phyloP scores from a whole-genome alignment of 2,113 vertebrate genomes.

The Cyanistes caeruleus region DNA sequence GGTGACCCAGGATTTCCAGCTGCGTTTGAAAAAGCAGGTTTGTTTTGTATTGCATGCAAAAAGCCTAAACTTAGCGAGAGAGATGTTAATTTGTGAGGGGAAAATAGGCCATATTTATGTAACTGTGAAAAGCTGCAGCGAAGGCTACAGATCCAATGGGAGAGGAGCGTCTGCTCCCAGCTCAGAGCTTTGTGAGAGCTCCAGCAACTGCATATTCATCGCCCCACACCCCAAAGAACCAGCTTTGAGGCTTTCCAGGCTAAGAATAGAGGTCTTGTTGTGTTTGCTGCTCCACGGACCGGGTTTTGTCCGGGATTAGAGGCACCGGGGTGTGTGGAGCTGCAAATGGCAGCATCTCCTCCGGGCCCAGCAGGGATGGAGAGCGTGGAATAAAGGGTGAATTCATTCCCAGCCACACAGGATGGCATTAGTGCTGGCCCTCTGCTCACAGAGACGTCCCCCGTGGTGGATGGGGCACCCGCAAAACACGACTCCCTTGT shows the following conservation, averaged over 20 bases:
- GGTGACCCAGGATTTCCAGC: slow-evolving; percentile 15
- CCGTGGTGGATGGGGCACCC: background rate
- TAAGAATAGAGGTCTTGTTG: slow-evolving; percentile 12
- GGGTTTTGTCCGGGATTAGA: background rate
- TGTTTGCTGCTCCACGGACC: background rate
- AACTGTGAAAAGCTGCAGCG: slow-evolving; percentile 53
- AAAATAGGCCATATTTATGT: slow-evolving; percentile 62
- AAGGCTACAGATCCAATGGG: background rate
- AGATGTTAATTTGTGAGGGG: slow-evolving; percentile 37
- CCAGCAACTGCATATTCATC: background rate
- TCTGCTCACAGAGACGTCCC: background rate
- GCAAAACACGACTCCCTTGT: background rate
- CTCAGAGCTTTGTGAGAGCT: slow-evolving; percentile 22
- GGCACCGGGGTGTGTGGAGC: background rate
- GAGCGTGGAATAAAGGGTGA: background rate
- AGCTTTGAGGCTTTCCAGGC: background rate
- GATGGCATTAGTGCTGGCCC: slow-evolving; percentile 32
- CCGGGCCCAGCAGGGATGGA: background rate
- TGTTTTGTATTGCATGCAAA: background rate
- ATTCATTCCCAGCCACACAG: slow-evolving; percentile 36
- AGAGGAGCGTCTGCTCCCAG: background rate
- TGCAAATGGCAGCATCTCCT: background rate
- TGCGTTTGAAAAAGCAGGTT: background rate
- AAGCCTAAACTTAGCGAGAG: slow-evolving; percentile 49
- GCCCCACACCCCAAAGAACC: background rate